These are phyloP conservation scores for Phyllostomus discolor DNA, from an alignment of 2,113 vertebrate species.

Conservation along the genomic window DNA sequence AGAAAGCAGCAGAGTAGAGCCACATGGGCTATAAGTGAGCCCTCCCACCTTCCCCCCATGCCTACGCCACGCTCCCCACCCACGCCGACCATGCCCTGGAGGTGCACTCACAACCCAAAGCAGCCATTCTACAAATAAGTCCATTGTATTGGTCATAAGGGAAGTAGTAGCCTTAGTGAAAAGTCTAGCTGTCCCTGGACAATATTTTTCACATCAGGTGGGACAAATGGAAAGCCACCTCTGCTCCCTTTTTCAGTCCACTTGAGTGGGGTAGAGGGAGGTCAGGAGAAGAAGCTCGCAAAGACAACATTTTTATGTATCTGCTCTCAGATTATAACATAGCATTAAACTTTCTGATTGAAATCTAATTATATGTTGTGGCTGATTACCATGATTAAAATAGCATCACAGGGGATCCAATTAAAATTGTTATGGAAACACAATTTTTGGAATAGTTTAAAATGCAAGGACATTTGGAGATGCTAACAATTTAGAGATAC, in stretches of 20 bases:
- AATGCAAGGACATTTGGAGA: slow-evolving; percentile 2
- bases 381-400: slow-evolving; percentile 21
- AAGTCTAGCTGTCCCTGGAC: neutral
- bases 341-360: neutral
- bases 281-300: neutral
- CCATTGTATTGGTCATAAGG: neutral
- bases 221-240: neutral
- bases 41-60: no score
- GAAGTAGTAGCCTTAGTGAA: neutral
- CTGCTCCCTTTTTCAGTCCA: neutral
- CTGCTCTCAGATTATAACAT: neutral
- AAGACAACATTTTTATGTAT: neutral
- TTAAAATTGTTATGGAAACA: slow-evolving; percentile 31
- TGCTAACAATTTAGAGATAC: neutral
- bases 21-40: neutral
- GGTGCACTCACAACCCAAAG: neutral
- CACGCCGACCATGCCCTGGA: neutral
- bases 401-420: neutral
- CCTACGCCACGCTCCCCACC: no score
- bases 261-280: neutral
- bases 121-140: neutral
- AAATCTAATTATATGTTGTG: neutral
- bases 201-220: neutral
- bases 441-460: neutral
- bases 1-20: neutral